Evolutionary conservation across 2,888 invertebrate species (phyloP).

Genomic region (Lamproptera curius): DNA sequence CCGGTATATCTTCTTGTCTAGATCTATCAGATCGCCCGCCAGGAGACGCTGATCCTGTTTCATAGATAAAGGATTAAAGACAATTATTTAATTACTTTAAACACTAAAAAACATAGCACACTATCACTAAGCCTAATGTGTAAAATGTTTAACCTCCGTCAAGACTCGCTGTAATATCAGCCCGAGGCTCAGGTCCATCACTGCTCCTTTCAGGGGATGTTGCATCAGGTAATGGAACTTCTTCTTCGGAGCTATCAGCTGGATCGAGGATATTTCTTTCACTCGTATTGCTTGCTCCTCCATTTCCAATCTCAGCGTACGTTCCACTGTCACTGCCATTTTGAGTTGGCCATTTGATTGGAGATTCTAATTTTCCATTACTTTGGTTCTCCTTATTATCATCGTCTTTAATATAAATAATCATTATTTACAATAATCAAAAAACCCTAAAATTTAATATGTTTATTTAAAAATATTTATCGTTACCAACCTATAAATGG

Average conservation of each 20-base stretch:
- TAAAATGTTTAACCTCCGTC: conserved; percentile 52
- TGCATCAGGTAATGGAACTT: conserved; percentile 66
- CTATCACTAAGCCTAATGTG: no score
- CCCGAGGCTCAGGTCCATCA: conserved; percentile 69
- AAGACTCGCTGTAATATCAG: conserved; percentile 66
- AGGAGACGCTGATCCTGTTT: conserved; percentile 61
- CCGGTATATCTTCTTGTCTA: conserved; percentile 66
- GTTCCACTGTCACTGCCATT: conserved; percentile 74
- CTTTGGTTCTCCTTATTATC: conserved; percentile 74
- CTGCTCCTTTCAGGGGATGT: conserved; percentile 71
- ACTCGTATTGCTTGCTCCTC: conserved; percentile 61
- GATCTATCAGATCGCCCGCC: conserved; percentile 68
- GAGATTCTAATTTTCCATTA: conserved; percentile 69
- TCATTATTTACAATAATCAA: no score
- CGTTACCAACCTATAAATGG: conserved; percentile 60
- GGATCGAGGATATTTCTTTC: conserved; percentile 70
- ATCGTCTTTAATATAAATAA: conserved; percentile 43
- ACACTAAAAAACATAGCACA: no score
- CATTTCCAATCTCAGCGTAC: conserved; percentile 71
- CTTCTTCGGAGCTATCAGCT: conserved; percentile 72
- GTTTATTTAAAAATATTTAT: neutral
- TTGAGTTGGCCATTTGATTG: conserved; percentile 67
- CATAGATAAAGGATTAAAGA: conserved; percentile 23
- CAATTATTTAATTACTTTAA: neutral
- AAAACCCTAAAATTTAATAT: neutral